Evolutionary conservation across 2,113 vertebrate species (phyloP).

Genomic region (Ursus arctos): DNA sequence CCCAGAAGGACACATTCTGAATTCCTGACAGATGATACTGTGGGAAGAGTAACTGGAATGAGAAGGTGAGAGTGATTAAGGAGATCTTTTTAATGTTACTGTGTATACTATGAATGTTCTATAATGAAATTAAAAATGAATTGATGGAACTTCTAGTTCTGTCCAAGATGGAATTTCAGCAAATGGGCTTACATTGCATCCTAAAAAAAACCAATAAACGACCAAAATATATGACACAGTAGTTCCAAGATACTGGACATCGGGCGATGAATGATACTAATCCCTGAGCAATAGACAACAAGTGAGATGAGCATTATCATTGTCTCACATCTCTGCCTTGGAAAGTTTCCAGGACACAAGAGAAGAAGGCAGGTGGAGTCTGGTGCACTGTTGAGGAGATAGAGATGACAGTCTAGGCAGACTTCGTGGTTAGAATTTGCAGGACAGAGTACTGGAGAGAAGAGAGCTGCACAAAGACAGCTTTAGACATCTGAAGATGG

Average conservation of each 20-base stretch:
- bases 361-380: neutral
- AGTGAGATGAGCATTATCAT: neutral
- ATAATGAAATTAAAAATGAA: constrained; percentile 4
- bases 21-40: neutral
- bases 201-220: neutral
- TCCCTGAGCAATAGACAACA: neutral
- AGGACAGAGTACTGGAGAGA: neutral
- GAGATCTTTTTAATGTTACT: neutral
- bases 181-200: neutral
- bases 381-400: neutral
- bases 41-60: neutral
- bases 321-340: neutral
- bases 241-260: neutral
- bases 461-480: neutral
- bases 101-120: neutral
- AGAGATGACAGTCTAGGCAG: neutral
- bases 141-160: neutral
- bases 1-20: neutral
- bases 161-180: neutral
- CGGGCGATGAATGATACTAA: neutral
- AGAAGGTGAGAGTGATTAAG: neutral
- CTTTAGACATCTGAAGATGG: neutral
- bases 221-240: neutral
- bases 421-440: neutral
- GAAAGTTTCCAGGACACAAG: neutral